These are phyloP conservation scores for Andrena trimmerana DNA, from an alignment of 2,888 invertebrate genomes.

Conservation along the genomic window DNA sequence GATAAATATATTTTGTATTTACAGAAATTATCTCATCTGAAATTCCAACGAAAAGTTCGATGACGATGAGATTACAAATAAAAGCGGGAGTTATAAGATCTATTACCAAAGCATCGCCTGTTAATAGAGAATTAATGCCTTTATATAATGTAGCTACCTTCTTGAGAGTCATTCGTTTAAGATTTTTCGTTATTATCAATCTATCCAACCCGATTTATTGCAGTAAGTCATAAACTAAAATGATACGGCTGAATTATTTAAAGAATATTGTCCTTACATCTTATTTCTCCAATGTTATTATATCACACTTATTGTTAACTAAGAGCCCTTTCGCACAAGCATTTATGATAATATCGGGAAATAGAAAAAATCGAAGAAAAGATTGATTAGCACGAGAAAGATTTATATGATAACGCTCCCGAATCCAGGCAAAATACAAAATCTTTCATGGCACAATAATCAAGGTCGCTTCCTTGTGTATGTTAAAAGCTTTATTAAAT, in stretches of 20 bases:
- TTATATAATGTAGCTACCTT: slow-evolving; percentile 9
- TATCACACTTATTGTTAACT: not conserved
- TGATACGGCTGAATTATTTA: slow-evolving; percentile 26
- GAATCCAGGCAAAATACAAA: slow-evolving; percentile 28
- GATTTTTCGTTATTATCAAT: slow-evolving; percentile 7
- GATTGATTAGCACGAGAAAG: not conserved
- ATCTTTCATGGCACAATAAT: slow-evolving; percentile 61
- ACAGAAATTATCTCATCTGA: slow-evolving; percentile 24
- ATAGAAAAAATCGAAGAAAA: slow-evolving; percentile 9
- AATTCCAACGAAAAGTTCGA: slow-evolving; percentile 26
- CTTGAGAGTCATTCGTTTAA: slow-evolving; percentile 11
- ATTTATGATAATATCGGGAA: slow-evolving; percentile 8
- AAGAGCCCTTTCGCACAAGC: slow-evolving; percentile 6
- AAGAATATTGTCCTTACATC: slow-evolving; percentile 16
- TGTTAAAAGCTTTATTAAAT: slow-evolving; percentile 56
- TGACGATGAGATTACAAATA: slow-evolving; percentile 8
- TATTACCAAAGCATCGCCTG: slow-evolving; percentile 4
- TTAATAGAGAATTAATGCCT: slow-evolving; percentile 8
- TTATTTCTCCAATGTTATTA: not conserved
- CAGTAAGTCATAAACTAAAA: slow-evolving; percentile 49
- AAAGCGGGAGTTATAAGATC: slow-evolving; percentile 3
- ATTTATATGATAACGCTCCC: slow-evolving; percentile 8
- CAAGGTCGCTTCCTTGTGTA: slow-evolving; percentile 35
- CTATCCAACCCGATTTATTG: slow-evolving; percentile 37
- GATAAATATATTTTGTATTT: slow-evolving; percentile 37